Evolutionary conservation across 23 tunicate genomes (phyloP).

Genomic region (Phallusia fumigata): DNA sequence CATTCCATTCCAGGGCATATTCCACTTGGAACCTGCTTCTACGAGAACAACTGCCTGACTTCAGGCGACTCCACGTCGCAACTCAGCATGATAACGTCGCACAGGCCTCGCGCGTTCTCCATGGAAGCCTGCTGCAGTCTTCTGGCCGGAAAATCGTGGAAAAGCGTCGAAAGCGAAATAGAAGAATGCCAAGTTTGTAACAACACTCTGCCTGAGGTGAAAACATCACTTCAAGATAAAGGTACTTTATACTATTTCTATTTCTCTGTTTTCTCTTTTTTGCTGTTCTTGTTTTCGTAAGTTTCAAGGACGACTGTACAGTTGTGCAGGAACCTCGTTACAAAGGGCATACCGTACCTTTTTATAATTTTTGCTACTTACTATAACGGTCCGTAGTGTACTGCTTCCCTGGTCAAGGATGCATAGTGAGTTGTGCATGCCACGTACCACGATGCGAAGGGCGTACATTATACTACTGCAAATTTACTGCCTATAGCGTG

Average conservation of each 20-base stretch:
- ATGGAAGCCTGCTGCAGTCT: constrained; percentile 39
- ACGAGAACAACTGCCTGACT: background rate
- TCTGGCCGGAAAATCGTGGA: constrained; percentile 50
- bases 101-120: constrained; percentile 7
- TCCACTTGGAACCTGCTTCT: constrained; percentile 7
- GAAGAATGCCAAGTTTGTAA: constrained; percentile 14
- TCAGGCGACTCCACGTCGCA: background rate
- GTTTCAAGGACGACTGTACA: too few relatives aligned
- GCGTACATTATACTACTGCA: too few relatives aligned
- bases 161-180: background rate
- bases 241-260: background rate
- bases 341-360: too few relatives aligned
- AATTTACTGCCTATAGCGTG: too few relatives aligned
- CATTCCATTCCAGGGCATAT: background rate
- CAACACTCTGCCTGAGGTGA: background rate
- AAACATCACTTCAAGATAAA: background rate
- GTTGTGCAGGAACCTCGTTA: too few relatives aligned
- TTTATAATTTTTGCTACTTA: too few relatives aligned
- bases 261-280: too few relatives aligned
- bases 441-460: too few relatives aligned
- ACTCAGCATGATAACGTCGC: background rate
- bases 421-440: too few relatives aligned
- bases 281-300: too few relatives aligned
- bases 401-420: too few relatives aligned
- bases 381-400: too few relatives aligned